Evolutionary conservation across 2,113 vertebrate genomes (phyloP), one percentile per base, ranked within the genome.

Genomic region (Nycticryphes semicollaris): DNA sequence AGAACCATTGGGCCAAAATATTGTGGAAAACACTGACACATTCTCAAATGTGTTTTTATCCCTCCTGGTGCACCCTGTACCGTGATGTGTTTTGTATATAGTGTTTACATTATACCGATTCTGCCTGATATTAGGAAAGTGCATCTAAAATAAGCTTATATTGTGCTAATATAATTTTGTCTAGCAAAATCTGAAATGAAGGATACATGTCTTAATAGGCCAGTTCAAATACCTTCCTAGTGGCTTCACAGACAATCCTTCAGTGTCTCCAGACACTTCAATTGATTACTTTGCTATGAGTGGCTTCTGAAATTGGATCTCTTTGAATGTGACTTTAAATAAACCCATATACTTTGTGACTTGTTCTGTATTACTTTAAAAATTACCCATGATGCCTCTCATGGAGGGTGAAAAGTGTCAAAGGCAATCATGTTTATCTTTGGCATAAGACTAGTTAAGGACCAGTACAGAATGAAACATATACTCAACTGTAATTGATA

Each of bases 1-100:
- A 68, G 25, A 87, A 37, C 23, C 8, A 15, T 66, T 41, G 54
- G 28, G 9, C 23, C 84, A 57, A 63, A 74, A 57, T 47, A 12
- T 0, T 47, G 11, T 0, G 0, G 37, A 57, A 75, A 81, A 37
- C 28, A 47, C 3, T 50, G 24, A 64, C 66, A 77, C 6, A n/a
- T 57, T 24, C 16, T 80, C 18, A 6, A 33, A 74, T 4, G 1
- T 60, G 9, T 37, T 96, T 86, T 78, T 67, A 63, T 54, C 24
- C 7, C 19, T 77, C 28, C n/a, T 75, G 31, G 37, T 30, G 9
- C 45, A 8, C 9, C 12, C 12, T 48, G 6, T 68, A 19, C 13
- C 3, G 0, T 54, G 16, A 56, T 67, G 19, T 63, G 12, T 30
- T 87, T 89, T 74, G 27, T 48, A 5, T 30, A 33, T 14, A 66